Base-by-base conservation (phyloP, 2,888 invertebrate species). In the Protula sp. region DNA sequence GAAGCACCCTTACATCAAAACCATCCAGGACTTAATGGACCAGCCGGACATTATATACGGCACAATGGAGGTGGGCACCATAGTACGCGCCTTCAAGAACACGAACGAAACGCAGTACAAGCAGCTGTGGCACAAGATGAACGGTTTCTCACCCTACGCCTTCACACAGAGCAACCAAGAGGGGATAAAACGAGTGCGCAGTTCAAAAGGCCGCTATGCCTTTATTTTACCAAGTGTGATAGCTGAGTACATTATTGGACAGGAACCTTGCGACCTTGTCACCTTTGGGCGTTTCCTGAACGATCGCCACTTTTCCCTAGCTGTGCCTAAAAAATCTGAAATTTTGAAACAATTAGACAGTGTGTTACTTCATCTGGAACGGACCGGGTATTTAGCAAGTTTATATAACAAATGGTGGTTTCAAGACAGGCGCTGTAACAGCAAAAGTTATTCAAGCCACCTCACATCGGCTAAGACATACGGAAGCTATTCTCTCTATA, bases 371-470 rank as follows among this genome's bases (percentile, higher is more conserved):
- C 50, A 22, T 30, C 57, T 65, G 2, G 5, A 52, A 19, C 22
- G 30, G n/a, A 54, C 30, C 26, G 62, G 62, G 4, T 50, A 30
- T 28, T 38, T 64, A 24, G 52, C 55, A 22, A 22, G 50, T 9
- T 30, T 64, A 2, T 58, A 60, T 30, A 26, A 60, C n/a, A 64
- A 62, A 28, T 64, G 64, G 64, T 64, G 64, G 64, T 22, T 55
- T 22, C 14, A 50, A 4, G 4, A 22, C 50, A 50, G 50, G 4
- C 19, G 4, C 50, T 50, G 50, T 50, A 5, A 5, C 5, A 24
- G 50, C 38, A 14, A 14, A 14, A 38, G 9, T 38, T 9, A 38
- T 38, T 38, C 38, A 38, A 38, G 19, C 19, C 19, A 38, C 38
- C 38, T 38, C 9, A 38, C 9, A 19, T 38, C 38, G 9, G 38